A percentile compares a stretch with the other conserved stretches of the same genome.
Evolutionary conservation across 2,113 vertebrate genomes (phyloP).

Genomic region (Agelaius phoeniceus): DNA sequence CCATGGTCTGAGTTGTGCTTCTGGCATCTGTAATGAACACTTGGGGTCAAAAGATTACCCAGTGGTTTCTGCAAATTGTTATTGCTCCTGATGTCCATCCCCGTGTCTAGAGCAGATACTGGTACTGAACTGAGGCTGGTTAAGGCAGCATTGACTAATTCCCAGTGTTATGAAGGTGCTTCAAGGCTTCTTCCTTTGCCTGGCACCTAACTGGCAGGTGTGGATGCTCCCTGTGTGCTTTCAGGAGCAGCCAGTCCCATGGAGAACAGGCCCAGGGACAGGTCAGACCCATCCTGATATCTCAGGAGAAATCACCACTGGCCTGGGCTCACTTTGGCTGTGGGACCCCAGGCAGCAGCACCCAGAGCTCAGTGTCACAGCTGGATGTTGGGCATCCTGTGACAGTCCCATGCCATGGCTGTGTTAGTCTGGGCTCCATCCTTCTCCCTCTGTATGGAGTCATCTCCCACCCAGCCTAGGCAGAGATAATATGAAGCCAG

Average conservation of each 20-base stretch:
- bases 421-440: neutral
- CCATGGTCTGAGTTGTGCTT: neutral
- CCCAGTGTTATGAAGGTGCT: neutral
- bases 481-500: neutral
- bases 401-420: neutral
- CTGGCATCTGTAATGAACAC: neutral
- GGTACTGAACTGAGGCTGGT: neutral
- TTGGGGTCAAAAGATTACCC: neutral
- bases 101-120: neutral
- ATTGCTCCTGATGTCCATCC: neutral
- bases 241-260: neutral
- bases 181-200: neutral
- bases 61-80: neutral
- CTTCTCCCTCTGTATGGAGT: neutral
- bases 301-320: neutral
- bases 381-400: rapidly evolving
- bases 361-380: neutral
- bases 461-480: neutral
- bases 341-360: neutral
- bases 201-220: neutral
- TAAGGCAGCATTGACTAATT: neutral
- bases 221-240: neutral
- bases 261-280: rapidly evolving
- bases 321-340: neutral
- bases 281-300: neutral